Percentiles rank a stretch among this genome's conserved stretches.
phyloP scores from a whole-genome alignment of 2,888 invertebrate genomes.

The Acanthosepion esculentum region DNA sequence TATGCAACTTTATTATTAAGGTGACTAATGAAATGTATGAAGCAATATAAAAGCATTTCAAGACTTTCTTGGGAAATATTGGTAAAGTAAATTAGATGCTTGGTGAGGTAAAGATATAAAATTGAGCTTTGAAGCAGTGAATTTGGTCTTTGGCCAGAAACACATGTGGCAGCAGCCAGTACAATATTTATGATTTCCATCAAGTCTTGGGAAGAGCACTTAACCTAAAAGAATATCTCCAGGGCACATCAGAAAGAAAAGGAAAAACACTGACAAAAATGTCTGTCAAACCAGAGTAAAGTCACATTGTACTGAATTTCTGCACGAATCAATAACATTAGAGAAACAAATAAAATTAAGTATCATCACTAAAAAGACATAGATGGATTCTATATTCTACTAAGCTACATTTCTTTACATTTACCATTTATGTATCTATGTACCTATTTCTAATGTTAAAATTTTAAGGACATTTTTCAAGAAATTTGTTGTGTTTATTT shows the following conservation, averaged over 20 bases:
- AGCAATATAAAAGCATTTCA: neutral
- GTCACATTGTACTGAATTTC: conserved; percentile 1
- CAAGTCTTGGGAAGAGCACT: neutral
- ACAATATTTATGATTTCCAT: conserved; percentile 33
- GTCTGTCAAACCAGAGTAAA: neutral
- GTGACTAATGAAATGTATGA: neutral
- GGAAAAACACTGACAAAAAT: neutral
- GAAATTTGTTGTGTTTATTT: too few relatives aligned
- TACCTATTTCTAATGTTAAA: too few relatives aligned
- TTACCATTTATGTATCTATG: too few relatives aligned
- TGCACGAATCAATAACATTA: neutral
- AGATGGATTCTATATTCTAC: neutral
- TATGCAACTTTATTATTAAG: too few relatives aligned
- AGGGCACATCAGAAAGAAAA: neutral
- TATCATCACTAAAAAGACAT: neutral
- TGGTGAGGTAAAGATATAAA: neutral
- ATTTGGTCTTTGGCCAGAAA: conserved; percentile 33
- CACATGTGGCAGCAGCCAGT: neutral
- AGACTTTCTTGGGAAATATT: neutral
- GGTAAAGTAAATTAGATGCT: neutral
- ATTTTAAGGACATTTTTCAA: too few relatives aligned
- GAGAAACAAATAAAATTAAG: neutral
- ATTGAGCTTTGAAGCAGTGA: neutral
- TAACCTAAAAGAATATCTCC: neutral
- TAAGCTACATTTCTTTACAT: neutral